Base-by-base conservation (phyloP, 2,888 invertebrate genomes). In the Leptopterna dolabrata region DNA sequence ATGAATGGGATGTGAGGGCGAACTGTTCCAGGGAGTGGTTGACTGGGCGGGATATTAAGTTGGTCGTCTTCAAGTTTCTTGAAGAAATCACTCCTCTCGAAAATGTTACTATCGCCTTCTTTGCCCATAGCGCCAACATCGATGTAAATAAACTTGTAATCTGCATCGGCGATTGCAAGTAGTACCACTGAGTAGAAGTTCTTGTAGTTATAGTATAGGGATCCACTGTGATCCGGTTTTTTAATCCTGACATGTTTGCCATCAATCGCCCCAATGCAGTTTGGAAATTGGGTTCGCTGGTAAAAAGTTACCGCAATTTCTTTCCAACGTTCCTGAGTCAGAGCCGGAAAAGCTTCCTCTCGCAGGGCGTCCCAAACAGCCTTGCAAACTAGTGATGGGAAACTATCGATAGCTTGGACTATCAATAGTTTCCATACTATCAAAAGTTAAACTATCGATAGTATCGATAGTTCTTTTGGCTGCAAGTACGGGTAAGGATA, bases 1-100 rank as follows among this genome's bases (percentile, higher is more conserved):
- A 90, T 90, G 88, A 90, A 89, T 36, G 90, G 90, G 47, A 90
- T 76, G 7, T 47, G 24, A 51, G 86, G 88, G 78, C 88, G 86
- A 85, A 89, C 89, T 83, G 89, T 89, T 36, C 89, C 90, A 70
- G 90, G 90, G 70, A 91, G 88, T 76, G 85, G 45, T 85, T 88
- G 88, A 84, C 89, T 89, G 81, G 86, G 88, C 70, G 90, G 91
- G 85, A 91, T 87, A 86, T 89, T 87, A 13, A 90, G 80, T 63
- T 76, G 85, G 36, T 88, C 88, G 73, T 89, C 2, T 2, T 19
- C 19, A 24, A 63, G 6, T 24, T 82, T 63, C 27, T 55, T 51
- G 2, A 13, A 14, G 24, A 81, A 55, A 14, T 27, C 51, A 16
- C 16, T 27, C 24, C 51, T 55, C n/a, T 29, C 30, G 30, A 81